Percentiles rank a stretch among this genome's conserved stretches.
phyloP scores from a whole-genome alignment of 2,797 vertebrate genomes.

The Lepilemur ruficaudatus region DNA sequence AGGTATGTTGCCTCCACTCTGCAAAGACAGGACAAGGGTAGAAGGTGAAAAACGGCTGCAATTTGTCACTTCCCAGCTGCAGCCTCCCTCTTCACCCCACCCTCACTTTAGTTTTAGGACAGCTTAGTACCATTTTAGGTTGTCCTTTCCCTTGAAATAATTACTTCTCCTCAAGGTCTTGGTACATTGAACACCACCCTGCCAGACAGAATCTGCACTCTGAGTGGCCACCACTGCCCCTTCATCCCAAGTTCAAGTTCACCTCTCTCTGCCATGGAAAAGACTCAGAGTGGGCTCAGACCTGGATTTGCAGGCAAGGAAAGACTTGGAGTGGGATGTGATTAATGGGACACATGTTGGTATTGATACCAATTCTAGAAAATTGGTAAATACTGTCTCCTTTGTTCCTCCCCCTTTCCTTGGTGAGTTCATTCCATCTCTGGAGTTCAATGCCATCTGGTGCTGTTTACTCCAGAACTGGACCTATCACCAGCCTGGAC shows the following conservation, averaged over 20 bases:
- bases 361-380: background rate
- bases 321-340: background rate
- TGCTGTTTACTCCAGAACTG: background rate
- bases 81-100: background rate
- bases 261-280: background rate
- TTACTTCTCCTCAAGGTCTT: background rate
- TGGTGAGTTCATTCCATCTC: background rate
- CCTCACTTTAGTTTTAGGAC: background rate
- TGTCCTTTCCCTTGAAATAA: background rate
- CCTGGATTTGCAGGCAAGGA: background rate
- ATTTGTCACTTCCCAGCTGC: background rate
- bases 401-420: background rate
- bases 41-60: fast-evolving
- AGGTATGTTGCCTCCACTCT: fast-evolving
- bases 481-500: background rate
- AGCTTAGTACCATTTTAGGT: background rate
- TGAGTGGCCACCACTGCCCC: fast-evolving
- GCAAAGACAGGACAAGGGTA: background rate
- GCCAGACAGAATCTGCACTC: background rate
- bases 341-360: too few relatives aligned
- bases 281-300: background rate
- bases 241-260: background rate
- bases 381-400: background rate
- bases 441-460: background rate
- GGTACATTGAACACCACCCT: background rate